Conservation (phyloP, 2,888 invertebrate genomes). For the Macrosoma leucophasiata region DNA sequence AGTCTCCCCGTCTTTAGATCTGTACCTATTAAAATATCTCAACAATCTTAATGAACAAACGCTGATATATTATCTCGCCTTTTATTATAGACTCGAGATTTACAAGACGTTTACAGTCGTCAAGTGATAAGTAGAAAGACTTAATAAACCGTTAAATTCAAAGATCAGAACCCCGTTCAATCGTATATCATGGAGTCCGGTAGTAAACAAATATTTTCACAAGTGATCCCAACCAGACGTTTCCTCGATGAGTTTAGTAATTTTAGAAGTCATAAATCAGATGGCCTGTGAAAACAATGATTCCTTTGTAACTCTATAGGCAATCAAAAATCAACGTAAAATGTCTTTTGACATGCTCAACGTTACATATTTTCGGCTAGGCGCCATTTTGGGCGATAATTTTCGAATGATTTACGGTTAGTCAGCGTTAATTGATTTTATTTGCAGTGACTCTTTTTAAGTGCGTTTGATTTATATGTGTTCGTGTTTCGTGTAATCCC, state of each 20-base stretch:
- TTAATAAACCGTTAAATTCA: conserved; percentile 26
- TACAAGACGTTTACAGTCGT: conserved; percentile 20
- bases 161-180: conserved; percentile 23
- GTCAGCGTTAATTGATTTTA: conserved; percentile 41
- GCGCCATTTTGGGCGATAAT: conserved; percentile 48
- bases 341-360: conserved; percentile 38
- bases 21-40: too few relatives aligned
- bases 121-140: too few relatives aligned
- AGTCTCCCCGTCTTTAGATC: too few relatives aligned
- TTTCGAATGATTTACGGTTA: conserved; percentile 60
- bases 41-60: too few relatives aligned
- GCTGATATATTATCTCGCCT: too few relatives aligned
- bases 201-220: conserved; percentile 55
- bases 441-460: conserved; percentile 41
- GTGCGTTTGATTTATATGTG: conserved; percentile 30
- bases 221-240: conserved; percentile 34
- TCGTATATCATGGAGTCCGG: conserved; percentile 46
- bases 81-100: too few relatives aligned
- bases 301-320: conserved; percentile 71
- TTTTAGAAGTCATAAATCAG: conserved; percentile 55
- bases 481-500: conserved; percentile 15
- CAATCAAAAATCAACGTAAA: conserved; percentile 64
- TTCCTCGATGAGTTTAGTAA: conserved; percentile 29
- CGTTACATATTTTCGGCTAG: conserved; percentile 35
- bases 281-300: conserved; percentile 64